Conservation (phyloP, 2,113 vertebrate genomes). For the Odocoileus hemionus region DNA sequence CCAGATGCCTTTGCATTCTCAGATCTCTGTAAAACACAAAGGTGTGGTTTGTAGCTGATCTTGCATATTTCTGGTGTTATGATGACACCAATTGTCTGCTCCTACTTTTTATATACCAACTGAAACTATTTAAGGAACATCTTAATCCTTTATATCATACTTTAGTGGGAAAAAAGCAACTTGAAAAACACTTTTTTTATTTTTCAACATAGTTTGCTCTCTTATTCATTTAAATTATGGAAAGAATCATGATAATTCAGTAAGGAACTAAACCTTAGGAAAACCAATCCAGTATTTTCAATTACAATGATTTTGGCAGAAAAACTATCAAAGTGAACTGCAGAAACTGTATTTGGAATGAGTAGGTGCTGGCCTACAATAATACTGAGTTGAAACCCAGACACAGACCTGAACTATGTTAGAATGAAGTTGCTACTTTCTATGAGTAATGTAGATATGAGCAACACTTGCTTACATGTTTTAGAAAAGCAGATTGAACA, state of each 20-base stretch:
- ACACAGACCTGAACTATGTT: neutral
- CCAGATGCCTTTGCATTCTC: neutral
- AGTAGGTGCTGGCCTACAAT: neutral
- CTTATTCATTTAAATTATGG: neutral
- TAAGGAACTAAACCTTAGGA: neutral
- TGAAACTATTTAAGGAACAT: neutral
- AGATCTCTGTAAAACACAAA: neutral
- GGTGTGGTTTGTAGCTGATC: neutral
- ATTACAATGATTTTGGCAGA: neutral
- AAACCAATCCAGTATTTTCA: neutral
- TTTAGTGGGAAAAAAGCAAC: neutral
- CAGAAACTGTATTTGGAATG: neutral
- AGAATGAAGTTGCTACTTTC: neutral
- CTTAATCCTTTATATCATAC: neutral
- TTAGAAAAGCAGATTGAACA: neutral
- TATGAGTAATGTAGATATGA: neutral
- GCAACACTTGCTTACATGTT: neutral
- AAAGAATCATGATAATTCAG: neutral
- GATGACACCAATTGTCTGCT: neutral
- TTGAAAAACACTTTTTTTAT: neutral
- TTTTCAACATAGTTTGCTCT: neutral
- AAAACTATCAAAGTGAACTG: neutral
- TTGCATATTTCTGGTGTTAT: neutral
- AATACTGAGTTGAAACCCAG: neutral
- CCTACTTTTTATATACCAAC: neutral